phyloP scores from a whole-genome alignment of 2,113 vertebrate species.

The Pogona vitticeps region DNA sequence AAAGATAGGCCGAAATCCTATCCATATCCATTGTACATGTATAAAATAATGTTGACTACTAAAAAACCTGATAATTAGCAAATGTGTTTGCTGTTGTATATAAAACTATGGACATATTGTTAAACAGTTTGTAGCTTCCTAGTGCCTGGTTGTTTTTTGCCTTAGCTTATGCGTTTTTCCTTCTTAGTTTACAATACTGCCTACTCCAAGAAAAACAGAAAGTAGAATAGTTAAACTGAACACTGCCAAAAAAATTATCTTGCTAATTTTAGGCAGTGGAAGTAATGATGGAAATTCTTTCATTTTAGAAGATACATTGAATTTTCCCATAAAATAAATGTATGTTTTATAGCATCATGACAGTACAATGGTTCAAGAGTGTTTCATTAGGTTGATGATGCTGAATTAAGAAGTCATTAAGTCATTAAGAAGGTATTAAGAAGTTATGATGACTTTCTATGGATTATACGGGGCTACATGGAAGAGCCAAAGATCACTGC shows the following conservation, averaged over 20 bases:
- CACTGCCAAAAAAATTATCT: not conserved
- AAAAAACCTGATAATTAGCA: too few species aligned
- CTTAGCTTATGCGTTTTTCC: not conserved
- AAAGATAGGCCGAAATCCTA: too few species aligned
- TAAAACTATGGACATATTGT: too few species aligned
- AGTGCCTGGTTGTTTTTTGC: too few species aligned
- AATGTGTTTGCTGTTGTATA: too few species aligned
- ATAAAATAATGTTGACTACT: too few species aligned
- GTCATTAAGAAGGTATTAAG: not conserved
- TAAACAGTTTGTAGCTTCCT: too few species aligned
- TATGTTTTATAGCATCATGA: not conserved
- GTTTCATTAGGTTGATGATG: not conserved
- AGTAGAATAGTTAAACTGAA: not conserved
- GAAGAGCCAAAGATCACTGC: not conserved
- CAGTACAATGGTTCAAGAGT: not conserved
- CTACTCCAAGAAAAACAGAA: not conserved
- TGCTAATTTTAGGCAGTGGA: not conserved
- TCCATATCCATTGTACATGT: too few species aligned
- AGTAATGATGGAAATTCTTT: slow-evolving; percentile 16
- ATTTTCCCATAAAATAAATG: not conserved
- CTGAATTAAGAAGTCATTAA: not conserved
- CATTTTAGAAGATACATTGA: not conserved
- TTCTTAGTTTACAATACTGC: not conserved
- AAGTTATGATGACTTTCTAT: not conserved
- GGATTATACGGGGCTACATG: not conserved